phyloP scores from a whole-genome alignment of 1,140 invertebrate genomes.

The Plodia interpunctella region DNA sequence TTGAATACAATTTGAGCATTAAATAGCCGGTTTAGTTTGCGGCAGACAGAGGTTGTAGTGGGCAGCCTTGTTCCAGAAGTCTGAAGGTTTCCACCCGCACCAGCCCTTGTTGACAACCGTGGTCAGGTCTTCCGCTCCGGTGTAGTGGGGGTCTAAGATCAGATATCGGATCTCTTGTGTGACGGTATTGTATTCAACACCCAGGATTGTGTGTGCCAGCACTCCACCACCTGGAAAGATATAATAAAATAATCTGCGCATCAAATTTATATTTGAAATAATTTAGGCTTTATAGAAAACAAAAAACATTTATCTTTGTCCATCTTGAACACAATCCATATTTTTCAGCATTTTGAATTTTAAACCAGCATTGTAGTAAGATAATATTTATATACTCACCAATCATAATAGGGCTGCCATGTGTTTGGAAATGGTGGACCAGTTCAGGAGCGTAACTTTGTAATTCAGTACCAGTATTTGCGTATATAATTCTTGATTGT shows the following conservation, averaged over 20 bases:
- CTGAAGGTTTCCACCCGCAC: slow-evolving; percentile 94
- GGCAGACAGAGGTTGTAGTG: slow-evolving; percentile 98
- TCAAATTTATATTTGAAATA: too few species aligned
- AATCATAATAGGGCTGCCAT: slow-evolving; percentile 99
- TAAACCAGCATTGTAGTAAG: too few species aligned
- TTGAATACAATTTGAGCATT: slow-evolving; percentile 16
- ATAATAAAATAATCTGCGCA: not conserved
- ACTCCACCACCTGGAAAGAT: slow-evolving; percentile 90
- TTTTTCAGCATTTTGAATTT: too few species aligned
- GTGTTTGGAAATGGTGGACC: slow-evolving; percentile 91
- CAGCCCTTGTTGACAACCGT: slow-evolving; percentile 89
- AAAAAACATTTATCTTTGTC: too few species aligned
- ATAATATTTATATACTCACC: slow-evolving; percentile 84
- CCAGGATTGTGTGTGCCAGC: slow-evolving; percentile 97
- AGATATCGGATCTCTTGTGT: slow-evolving; percentile 91
- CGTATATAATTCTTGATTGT: slow-evolving; percentile 89
- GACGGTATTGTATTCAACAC: slow-evolving; percentile 90
- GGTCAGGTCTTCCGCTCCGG: slow-evolving; percentile 86
- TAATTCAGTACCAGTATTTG: slow-evolving; percentile 91
- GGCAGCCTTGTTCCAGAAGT: slow-evolving; percentile 94
- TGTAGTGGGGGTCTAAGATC: slow-evolving; percentile 99
- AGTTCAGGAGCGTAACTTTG: slow-evolving; percentile 88
- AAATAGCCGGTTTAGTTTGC: slow-evolving; percentile 75
- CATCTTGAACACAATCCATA: too few species aligned
- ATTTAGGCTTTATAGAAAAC: too few species aligned